A percentile compares a stretch with the other conserved stretches of the same genome.
phyloP scores from a whole-genome alignment of 1,140 invertebrate species.

The Drosophila ercepeae region DNA sequence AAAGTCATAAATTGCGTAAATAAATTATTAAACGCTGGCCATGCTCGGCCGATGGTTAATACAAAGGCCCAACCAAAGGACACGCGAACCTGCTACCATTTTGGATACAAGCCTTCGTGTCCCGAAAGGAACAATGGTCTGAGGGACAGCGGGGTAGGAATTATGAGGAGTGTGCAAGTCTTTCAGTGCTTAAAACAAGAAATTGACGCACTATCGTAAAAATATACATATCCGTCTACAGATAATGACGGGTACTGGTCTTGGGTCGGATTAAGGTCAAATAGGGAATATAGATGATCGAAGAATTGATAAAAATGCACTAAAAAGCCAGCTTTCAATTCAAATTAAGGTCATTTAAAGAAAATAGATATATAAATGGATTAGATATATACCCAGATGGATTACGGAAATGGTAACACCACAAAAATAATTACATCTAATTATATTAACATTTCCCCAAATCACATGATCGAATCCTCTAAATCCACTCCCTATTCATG shows the following conservation, averaged over 20 bases:
- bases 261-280: constrained; percentile 63
- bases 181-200: constrained; percentile 38
- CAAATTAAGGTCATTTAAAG: background rate
- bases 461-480: background rate
- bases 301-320: background rate
- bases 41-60: constrained; percentile 32
- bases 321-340: background rate
- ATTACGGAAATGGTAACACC: background rate
- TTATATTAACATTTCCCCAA: background rate
- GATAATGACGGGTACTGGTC: constrained; percentile 35
- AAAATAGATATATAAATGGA: background rate
- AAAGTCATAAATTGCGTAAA: constrained; percentile 77
- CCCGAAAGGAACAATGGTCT: constrained; percentile 31
- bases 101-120: constrained; percentile 11
- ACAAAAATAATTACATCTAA: background rate
- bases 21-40: constrained; percentile 64
- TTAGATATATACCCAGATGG: background rate
- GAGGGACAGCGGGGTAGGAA: background rate
- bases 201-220: constrained; percentile 48
- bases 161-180: constrained; percentile 27
- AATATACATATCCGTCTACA: constrained; percentile 8
- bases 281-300: constrained; percentile 12
- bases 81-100: constrained; percentile 44
- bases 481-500: background rate
- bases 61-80: constrained; percentile 21